Evolutionary conservation across 2,797 vertebrate genomes (phyloP).

Genomic region (Mormyrus proboscirostris): DNA sequence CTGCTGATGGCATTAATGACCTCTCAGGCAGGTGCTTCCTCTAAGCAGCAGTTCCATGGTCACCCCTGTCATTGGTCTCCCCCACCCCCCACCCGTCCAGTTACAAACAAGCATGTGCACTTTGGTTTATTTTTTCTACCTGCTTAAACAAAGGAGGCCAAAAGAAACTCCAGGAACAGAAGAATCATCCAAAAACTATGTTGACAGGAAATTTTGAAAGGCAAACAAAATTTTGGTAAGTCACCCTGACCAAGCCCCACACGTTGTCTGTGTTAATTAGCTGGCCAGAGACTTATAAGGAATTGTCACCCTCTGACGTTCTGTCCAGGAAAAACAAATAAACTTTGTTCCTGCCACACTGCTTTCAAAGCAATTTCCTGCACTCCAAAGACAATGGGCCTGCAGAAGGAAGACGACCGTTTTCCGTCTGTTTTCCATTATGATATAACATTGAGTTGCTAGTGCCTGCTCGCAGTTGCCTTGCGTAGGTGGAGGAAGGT

Average conservation of each 20-base stretch:
- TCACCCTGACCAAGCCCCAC: neutral
- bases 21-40: conserved; percentile 65
- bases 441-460: neutral
- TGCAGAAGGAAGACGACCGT: neutral
- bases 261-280: neutral
- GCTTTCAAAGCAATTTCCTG: conserved; percentile 13
- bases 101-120: conserved; percentile 34
- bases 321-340: neutral
- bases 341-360: conserved; percentile 13
- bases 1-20: conserved; percentile 44
- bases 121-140: conserved; percentile 35
- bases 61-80: conserved; percentile 18
- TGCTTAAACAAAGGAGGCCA: conserved; percentile 37
- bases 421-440: conserved; percentile 12
- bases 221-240: neutral
- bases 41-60: conserved; percentile 29
- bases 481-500: neutral
- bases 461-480: neutral
- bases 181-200: neutral
- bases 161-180: neutral
- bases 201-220: conserved; percentile 6
- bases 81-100: conserved; percentile 16
- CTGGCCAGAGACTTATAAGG: conserved; percentile 1
- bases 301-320: conserved; percentile 1
- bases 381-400: conserved; percentile 18